Evolutionary conservation across 2,888 invertebrate species (phyloP), one percentile per base, ranked within the genome.

Genomic region (Ophioninae sp.): DNA sequence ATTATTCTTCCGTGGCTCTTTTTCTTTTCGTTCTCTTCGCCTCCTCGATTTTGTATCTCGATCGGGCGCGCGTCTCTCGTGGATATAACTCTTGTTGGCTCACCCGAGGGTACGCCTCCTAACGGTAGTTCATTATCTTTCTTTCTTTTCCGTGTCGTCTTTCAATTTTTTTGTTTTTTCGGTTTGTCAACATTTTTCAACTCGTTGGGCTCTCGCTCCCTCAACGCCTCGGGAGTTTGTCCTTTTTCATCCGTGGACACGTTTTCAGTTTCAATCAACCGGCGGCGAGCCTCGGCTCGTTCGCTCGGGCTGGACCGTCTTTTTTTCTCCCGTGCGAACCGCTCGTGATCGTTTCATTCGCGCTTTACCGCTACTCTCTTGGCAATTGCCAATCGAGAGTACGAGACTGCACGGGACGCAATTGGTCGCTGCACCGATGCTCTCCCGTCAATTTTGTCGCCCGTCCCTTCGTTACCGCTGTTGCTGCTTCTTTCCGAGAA

Each of bases 61-160:
- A 85, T 85, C 85, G 87, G 83, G 68, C 84, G 86, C 84, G 23
- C 22, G 88, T 88, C 88, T 88, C 88, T 87, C 87, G 79, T 80
- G 86, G 85, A 88, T 88, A 89, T 90, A 88, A 88, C 85, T 88
- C 88, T 89, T 87, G 51, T 63, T 61, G 72, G 72, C 79, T 81
- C 73, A 76, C 67, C 59, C 67, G 59, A 20, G 23, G 23, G 37
- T 79, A 41, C 37, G 30, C 2, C 79, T 83, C 79, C 76, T 87
- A 86, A 85, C 87, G 86, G 86, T 84, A 86, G 87, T 84, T 84
- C 72, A 65, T 79, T 68, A 71, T 83, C 72, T 68, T 80, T 69
- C 79, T 81, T 69, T 83, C 23, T 65, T 65, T 59, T 58, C 41
- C 20, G 20, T 74, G 8, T 13, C 2, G 59, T n/a, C 44, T 39